Evolutionary conservation across 2,113 vertebrate genomes (phyloP).

Genomic region (Colistium nudipinnis): DNA sequence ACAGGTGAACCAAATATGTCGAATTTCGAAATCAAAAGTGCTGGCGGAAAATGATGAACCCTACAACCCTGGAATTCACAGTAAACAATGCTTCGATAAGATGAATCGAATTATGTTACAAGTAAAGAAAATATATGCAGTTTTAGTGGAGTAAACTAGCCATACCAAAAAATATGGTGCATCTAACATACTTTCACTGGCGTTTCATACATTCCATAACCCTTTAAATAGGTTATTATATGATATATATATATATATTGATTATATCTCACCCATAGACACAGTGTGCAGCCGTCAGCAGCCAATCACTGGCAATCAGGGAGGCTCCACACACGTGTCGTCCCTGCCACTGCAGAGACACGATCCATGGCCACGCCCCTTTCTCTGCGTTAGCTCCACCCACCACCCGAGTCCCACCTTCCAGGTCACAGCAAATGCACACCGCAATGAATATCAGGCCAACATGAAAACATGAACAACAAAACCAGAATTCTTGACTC

Average conservation of each 20-base stretch:
- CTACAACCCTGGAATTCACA: too few species aligned
- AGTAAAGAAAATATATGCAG: too few species aligned
- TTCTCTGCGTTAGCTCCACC: conserved; percentile 84
- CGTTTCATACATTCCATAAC: not conserved
- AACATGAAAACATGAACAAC: not conserved
- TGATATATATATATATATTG: not conserved
- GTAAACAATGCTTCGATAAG: too few species aligned
- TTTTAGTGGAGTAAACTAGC: too few species aligned
- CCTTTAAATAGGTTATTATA: not conserved
- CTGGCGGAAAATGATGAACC: too few species aligned
- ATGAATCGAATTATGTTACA: too few species aligned
- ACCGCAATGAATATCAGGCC: not conserved
- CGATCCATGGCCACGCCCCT: conserved; percentile 92
- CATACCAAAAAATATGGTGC: too few species aligned
- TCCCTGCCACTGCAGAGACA: conserved; percentile 81
- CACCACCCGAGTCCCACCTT: conserved; percentile 76
- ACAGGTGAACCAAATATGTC: too few species aligned
- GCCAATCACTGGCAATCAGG: conserved; percentile 85
- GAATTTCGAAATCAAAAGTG: too few species aligned
- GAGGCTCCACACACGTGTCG: conserved; percentile 85
- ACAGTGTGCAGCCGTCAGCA: conserved; percentile 93
- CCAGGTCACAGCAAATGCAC: not conserved
- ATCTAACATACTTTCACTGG: not conserved
- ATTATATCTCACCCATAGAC: conserved; percentile 85
- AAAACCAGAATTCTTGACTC: not conserved